Evolutionary conservation across 2,888 invertebrate genomes (phyloP).

Genomic region (Craniophora ligustri): DNA sequence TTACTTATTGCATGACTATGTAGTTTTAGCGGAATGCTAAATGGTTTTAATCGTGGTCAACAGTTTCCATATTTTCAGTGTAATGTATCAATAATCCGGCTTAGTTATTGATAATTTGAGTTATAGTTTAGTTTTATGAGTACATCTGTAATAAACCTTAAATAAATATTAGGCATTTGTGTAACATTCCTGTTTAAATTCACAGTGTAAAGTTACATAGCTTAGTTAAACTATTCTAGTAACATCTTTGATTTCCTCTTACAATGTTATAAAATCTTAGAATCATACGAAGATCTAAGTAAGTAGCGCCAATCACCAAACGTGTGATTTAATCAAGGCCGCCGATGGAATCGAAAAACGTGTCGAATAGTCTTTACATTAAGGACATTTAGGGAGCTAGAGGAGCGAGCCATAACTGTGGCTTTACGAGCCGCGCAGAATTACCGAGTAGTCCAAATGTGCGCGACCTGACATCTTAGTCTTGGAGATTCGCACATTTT

Average conservation of each 20-base stretch:
- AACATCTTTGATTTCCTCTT: too few species aligned
- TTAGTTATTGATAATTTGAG: too few species aligned
- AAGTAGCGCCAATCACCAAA: conserved; percentile 1
- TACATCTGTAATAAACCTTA: too few species aligned
- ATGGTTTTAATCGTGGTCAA: conserved; percentile 24
- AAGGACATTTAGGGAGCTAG: conserved; percentile 46
- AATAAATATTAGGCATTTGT: too few species aligned
- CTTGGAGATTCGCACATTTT: conserved; percentile 63
- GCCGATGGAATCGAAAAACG: conserved; percentile 36
- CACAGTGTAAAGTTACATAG: too few species aligned
- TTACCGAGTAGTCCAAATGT: conserved; percentile 63
- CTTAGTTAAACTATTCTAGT: too few species aligned
- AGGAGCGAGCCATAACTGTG: conserved; percentile 43
- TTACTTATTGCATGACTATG: conserved; percentile 44
- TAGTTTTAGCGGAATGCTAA: conserved; percentile 21
- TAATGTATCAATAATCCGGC: too few species aligned
- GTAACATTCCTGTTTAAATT: too few species aligned
- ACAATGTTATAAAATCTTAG: too few species aligned
- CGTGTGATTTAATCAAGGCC: conserved; percentile 21
- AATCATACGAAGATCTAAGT: too few species aligned
- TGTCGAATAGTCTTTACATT: conserved; percentile 46
- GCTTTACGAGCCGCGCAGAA: conserved; percentile 55
- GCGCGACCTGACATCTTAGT: conserved; percentile 60
- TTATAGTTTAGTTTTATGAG: too few species aligned
- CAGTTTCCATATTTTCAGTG: conserved; percentile 21